Base-by-base conservation (phyloP, 1,140 invertebrate genomes). In the Macrobrachium nipponense region DNA sequence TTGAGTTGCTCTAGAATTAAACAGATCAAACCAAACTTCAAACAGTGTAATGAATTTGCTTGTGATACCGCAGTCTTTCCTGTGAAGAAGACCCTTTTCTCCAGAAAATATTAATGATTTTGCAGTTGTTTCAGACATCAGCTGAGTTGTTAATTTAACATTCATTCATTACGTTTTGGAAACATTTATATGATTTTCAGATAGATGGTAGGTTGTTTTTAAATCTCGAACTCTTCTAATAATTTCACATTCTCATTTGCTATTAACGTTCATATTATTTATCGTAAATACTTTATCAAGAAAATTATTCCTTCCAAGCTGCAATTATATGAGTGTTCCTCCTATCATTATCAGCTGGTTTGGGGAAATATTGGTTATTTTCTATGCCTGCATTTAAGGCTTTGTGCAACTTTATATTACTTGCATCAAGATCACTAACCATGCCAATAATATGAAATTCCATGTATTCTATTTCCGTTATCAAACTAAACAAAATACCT, bases 121-220 rank as follows among this genome's bases (percentile, higher is more conserved):
- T 77, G 75, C 75, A 43, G 75, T 77, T 77, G 75, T 77, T 51
- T 77, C 75, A 18, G 75, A 58, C 15, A 77, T 51, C 43, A 77
- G 43, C 51, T 77, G 75, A 17, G 8, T 59, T 77, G 75, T 44
- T 51, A 77, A 51, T 51, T 77, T 77, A 8, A 77, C 75, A 51
- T 51, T 77, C 36, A 77, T 77, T 77, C 43, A 59, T 59, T 77
- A n/a, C 59, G 12, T 75, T 75, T 43, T 27, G 23, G 17, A 27
- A 75, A 75, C 23, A 36, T 23, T 27, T 27, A 43, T 75, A 36
- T 44, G n/a, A 43, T 75, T 75, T 75, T 75, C 43, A 75, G 20
- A 75, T 23, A 20, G 43, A 11, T 27, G 72, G 17, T 44, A 75
- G 5, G n/a, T 27, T 14, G 18, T 18, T 18, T 18, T 75, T 75